Evolutionary conservation across 2,888 invertebrate species (phyloP), one percentile per base, ranked within the genome.

Genomic region (Myopa tessellatipennis): DNA sequence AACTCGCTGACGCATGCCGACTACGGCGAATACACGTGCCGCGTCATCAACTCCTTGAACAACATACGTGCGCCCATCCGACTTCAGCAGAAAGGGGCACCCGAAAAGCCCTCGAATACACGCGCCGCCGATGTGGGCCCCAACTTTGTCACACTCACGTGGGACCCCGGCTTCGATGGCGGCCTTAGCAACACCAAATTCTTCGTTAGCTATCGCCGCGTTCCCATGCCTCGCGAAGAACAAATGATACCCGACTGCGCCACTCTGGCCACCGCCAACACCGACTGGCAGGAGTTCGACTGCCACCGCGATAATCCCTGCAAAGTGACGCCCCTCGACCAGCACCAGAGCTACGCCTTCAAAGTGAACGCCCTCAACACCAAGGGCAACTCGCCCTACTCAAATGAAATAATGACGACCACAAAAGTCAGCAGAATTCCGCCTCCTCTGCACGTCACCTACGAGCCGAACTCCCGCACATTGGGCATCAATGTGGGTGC

Each of bases 111-210:
- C 0, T 92, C 92, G 6, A 92, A 93, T 79, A 88, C 96, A 38
- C 91, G 92, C 4, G 93, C 94, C 12, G 91, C 94, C 78, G 93
- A 94, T 85, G 92, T 94, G 0, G 96, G 96, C 0, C 94, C 94
- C 16, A 94, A 94, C 77, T 95, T 92, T 85, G 95, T 96, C 0
- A 93, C 95, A 0, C 90, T 97, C 34, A 92, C 92, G 78, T 97
- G 97, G 97, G 95, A 95, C 84, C 93, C 95, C 0, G 97, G 97
- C 0, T 98, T 97, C 87, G 95, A 97, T 87, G 97, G 97, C 0
- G 97, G 97, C 0, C 90, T 96, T 76, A 92, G 93, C 70, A 95
- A 94, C 84, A 97, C 96, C 0, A 96, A 96, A 86, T 96, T 95
- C 89, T 95, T 95, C 85, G 94, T 96, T n/a, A 92, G 93, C 52